These are phyloP conservation scores for Triops longicaudatus DNA, from an alignment of 1,140 invertebrate species.

Conservation along the genomic window DNA sequence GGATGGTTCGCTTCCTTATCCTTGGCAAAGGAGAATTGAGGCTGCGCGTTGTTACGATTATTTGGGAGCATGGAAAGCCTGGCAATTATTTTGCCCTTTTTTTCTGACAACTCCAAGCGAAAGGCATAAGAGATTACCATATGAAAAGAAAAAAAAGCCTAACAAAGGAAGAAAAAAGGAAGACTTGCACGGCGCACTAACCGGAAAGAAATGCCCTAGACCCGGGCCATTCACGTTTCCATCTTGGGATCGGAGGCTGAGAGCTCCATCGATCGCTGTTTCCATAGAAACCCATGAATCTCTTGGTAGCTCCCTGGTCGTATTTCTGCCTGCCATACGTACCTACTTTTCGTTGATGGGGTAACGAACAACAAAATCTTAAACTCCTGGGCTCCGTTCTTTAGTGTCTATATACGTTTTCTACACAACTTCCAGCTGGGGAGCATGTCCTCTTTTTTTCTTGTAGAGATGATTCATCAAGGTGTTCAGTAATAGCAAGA, in stretches of 20 bases:
- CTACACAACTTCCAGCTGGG: too few species aligned
- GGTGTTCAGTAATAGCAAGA: too few species aligned
- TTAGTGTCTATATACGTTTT: too few species aligned
- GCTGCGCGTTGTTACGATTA: neutral
- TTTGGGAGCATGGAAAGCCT: neutral
- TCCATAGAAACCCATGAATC: neutral
- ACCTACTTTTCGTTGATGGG: neutral
- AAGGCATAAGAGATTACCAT: neutral
- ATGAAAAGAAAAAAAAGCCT: neutral
- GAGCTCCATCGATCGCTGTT: conserved; percentile 9
- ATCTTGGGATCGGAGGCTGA: conserved; percentile 10
- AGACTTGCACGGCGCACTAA: neutral
- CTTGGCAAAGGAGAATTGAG: neutral
- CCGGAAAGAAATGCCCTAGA: neutral
- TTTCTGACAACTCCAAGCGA: neutral
- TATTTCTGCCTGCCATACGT: neutral
- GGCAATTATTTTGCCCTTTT: neutral
- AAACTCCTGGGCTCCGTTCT: neutral
- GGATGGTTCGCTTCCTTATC: neutral
- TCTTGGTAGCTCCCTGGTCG: neutral
- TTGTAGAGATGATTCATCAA: too few species aligned
- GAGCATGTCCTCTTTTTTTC: too few species aligned
- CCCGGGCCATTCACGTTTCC: conserved; percentile 9
- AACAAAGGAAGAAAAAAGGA: neutral
- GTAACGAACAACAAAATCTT: neutral